These are phyloP conservation scores for Vimba vimba DNA, from an alignment of 2,113 vertebrate species.

Conservation along the genomic window DNA sequence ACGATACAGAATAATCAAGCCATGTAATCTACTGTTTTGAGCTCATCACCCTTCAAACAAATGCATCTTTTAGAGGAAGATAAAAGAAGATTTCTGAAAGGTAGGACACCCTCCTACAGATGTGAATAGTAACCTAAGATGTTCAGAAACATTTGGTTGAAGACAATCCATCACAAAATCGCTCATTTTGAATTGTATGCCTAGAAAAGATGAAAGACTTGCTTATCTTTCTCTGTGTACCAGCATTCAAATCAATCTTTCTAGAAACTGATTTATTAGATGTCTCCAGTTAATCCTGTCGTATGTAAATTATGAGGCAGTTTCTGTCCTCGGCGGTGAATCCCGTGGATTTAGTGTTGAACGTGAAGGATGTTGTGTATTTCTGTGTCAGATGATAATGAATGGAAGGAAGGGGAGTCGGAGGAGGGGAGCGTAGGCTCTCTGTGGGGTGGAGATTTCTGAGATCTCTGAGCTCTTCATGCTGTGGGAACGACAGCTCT, in stretches of 20 bases:
- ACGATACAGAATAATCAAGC: background rate
- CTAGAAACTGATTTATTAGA: background rate
- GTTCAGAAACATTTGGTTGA: background rate
- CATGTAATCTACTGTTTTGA: background rate
- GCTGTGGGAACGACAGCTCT: background rate
- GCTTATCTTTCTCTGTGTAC: background rate
- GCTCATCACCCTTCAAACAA: constrained; percentile 17
- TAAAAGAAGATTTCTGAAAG: constrained; percentile 55
- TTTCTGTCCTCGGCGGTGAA: background rate
- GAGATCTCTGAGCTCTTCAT: constrained; percentile 5
- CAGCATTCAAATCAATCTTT: constrained; percentile 5
- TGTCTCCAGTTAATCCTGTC: background rate
- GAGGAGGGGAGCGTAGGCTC: constrained; percentile 3
- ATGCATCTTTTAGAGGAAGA: constrained; percentile 61
- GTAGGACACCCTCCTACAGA: constrained; percentile 32
- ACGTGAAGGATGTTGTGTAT: constrained; percentile 23
- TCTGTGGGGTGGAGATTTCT: background rate
- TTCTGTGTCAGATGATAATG: constrained; percentile 31
- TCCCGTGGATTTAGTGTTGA: constrained; percentile 20
- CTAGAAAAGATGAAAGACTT: background rate
- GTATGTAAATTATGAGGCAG: constrained; percentile 14
- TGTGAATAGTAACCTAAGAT: background rate
- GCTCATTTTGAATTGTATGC: background rate
- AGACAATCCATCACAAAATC: background rate
- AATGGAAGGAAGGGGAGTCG: constrained; percentile 29